These are phyloP conservation scores for Pollimyrus isidori DNA, from an alignment of 2,113 vertebrate genomes.

Conservation along the genomic window DNA sequence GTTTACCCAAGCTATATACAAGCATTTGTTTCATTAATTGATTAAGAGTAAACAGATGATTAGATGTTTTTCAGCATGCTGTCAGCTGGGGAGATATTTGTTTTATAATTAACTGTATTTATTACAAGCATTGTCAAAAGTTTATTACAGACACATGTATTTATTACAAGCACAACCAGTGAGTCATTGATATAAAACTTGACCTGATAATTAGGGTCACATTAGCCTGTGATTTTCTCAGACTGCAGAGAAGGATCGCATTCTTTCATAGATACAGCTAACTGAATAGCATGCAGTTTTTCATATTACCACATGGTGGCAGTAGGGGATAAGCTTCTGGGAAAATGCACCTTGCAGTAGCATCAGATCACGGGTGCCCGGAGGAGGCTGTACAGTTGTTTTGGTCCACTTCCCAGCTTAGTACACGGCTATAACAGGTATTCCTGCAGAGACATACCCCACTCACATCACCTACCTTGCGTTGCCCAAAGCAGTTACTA, in stretches of 20 bases:
- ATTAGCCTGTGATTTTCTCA: not conserved
- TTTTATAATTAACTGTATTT: not conserved
- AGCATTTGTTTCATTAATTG: not conserved
- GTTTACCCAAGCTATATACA: not conserved
- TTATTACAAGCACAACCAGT: not conserved
- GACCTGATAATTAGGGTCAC: not conserved
- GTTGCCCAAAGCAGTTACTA: not conserved
- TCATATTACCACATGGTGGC: not conserved
- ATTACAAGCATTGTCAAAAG: not conserved
- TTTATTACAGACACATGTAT: not conserved
- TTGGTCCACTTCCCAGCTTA: not conserved
- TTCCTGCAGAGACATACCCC: not conserved
- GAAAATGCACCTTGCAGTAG: not conserved
- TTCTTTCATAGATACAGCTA: not conserved
- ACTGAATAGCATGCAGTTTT: not conserved
- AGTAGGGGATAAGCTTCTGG: not conserved
- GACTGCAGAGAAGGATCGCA: not conserved
- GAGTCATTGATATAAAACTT: not conserved
- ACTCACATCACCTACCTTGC: not conserved
- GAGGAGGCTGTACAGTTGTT: not conserved
- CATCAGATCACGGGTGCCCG: not conserved
- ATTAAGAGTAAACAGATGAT: not conserved
- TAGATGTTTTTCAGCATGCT: not conserved
- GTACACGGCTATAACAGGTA: not conserved
- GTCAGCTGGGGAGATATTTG: not conserved